Conservation (phyloP, 2,113 vertebrate species). For the Nymphicus hollandicus region DNA sequence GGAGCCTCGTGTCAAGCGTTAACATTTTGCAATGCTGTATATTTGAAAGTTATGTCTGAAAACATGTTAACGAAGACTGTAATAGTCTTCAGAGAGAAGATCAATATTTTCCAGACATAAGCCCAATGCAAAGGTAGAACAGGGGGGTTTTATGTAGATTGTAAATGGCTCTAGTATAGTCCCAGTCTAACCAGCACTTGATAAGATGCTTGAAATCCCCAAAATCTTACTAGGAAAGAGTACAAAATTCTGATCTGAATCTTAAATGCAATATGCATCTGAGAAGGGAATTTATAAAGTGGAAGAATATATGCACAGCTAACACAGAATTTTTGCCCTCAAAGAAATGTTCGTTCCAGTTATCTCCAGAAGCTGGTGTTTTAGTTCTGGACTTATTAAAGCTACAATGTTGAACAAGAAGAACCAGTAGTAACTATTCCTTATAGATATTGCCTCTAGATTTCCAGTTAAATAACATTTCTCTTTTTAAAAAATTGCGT, state of each 20-base stretch:
- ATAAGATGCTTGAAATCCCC: neutral
- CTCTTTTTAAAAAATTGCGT: neutral
- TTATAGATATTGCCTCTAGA: neutral
- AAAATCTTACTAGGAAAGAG: neutral
- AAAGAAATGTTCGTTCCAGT: neutral
- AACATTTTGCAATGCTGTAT: neutral
- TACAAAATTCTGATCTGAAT: neutral
- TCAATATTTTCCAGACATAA: neutral
- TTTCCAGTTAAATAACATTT: neutral
- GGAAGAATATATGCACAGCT: neutral
- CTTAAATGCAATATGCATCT: neutral
- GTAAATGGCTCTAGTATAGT: neutral
- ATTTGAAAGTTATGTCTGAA: conserved; percentile 29
- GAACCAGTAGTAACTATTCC: neutral
- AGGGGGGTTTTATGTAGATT: neutral
- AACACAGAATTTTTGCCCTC: neutral
- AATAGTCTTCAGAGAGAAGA: neutral
- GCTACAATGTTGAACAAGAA: neutral
- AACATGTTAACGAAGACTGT: neutral
- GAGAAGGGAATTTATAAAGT: neutral
- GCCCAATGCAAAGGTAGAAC: neutral
- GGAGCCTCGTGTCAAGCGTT: neutral
- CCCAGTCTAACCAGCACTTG: neutral
- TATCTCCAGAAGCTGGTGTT: neutral
- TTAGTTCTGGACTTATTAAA: neutral